Conservation (phyloP, 2,113 vertebrate species). For the Vulpes vulpes region DNA sequence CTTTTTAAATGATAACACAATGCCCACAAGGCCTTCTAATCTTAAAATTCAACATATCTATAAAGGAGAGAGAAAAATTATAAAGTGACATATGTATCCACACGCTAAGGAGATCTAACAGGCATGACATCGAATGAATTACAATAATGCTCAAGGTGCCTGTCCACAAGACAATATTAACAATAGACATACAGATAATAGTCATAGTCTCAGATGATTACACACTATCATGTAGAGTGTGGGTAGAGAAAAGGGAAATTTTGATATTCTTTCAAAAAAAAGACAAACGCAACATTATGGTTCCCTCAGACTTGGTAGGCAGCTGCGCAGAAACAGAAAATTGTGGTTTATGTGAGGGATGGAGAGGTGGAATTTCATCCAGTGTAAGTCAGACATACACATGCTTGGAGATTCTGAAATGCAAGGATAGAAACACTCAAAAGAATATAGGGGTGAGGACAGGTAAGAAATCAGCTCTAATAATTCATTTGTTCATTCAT, state of each 20-base stretch:
- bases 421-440: background rate
- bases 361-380: background rate
- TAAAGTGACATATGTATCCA: background rate
- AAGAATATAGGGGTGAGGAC: background rate
- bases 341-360: background rate
- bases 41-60: background rate
- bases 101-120: slow-evolving; percentile 3
- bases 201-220: background rate
- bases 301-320: background rate
- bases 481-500: background rate
- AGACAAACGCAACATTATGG: background rate
- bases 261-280: background rate
- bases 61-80: background rate
- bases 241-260: slow-evolving; percentile 7
- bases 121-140: background rate
- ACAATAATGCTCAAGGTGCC: background rate
- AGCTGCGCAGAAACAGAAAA: background rate
- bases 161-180: background rate
- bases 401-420: slow-evolving; percentile 33
- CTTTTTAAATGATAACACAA: slow-evolving; percentile 52
- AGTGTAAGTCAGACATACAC: background rate
- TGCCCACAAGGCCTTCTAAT: background rate
- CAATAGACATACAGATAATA: slow-evolving; percentile 32
- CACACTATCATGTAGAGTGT: background rate
- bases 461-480: background rate